Base-by-base conservation (phyloP, 2,888 invertebrate genomes). In the Mongoloraphidia duomilia region DNA sequence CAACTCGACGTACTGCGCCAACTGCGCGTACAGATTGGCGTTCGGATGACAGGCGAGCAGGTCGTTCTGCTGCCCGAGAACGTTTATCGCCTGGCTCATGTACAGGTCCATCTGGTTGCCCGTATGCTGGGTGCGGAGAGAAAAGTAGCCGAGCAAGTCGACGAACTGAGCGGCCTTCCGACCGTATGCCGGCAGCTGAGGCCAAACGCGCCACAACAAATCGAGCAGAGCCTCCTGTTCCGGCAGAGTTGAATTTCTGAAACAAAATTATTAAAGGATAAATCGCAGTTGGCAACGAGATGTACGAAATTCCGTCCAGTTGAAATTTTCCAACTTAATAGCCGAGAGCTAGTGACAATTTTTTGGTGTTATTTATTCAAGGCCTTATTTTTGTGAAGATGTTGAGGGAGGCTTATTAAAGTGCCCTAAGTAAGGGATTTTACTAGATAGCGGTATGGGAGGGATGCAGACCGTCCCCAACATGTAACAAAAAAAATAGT, bases 81-180 rank as follows among this genome's bases (percentile, higher is more conserved):
- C 81, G 11, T 82, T 79, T 0, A 94, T 87, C 0, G 93, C 92
- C 57, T 86, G 85, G 59, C 89, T 84, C 50, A 92, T 83, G 65
- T 89, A 91, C 54, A 83, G 81, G 26, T 73, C 69, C 57, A 77
- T 75, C 70, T 86, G 82, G 37, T 79, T 77, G 4, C 77, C 75
- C 48, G 79, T 76, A 51, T 82, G 77, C 2, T 82, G 79, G 0
- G 82, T 90, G 64, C 90, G 90, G 17, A 97, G 74, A 0, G 94
- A 90, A 63, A 96, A 90, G 67, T 91, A 96, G 0, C 96, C 95
- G 8, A 97, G 76, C 0, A 98, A 75, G 66, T 98, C 97, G 0
- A 96, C 94, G 69, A 96, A 96, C 66, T 97, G 96, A 0, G 92
- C 87, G 0, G 95, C 94, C 66, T 95, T 89, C 2, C 90, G 79